Evolutionary conservation across 1,140 invertebrate species (phyloP), one percentile per base, ranked within the genome.

Genomic region (Pararge aegeria): DNA sequence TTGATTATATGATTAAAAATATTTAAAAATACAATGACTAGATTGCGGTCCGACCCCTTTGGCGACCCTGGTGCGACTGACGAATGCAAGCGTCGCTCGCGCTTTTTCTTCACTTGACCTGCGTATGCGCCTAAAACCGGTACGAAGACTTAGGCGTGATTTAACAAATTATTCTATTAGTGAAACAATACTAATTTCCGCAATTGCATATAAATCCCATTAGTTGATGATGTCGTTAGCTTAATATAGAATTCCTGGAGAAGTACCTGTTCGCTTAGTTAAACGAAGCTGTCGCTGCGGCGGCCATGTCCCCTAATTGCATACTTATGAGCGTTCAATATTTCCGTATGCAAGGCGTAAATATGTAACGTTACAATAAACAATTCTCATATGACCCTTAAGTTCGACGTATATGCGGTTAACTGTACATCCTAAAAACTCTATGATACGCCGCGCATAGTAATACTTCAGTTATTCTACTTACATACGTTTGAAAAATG

Each of bases 11-110:
- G 78, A 78, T 70, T 69, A 68, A 75, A 74, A 70, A 69, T 75
- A 61, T 70, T 73, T 75, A 80, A 79, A 80, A 73, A 73, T 78
- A 76, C 76, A 83, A 80, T 89, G 86, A 89, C 86, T 89, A 89
- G 86, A 89, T 89, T 67, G 66, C 65, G 71, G 82, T 80, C 82
- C 83, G 80, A 83, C 77, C 78, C 74, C 73, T 75, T 40, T 70
- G 75, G 68, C 81, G 83, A 80, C 80, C 80, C 78, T 79, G 81
- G 80, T 66, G 73, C 71, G 77, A 89, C 83, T 89, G 82, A 83
- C 75, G 72, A 72, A 64, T 75, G 68, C 68, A 67, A 73, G 60
- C 65, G 68, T 61, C 67, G 86, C 79, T 83, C 86, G 78, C 82
- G 80, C 86, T 80, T 89, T 89, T 87, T 89, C 83, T 84, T 87